Evolutionary conservation across 2,888 invertebrate genomes (phyloP), one percentile per base, ranked within the genome.

Genomic region (Hipparchia semele): DNA sequence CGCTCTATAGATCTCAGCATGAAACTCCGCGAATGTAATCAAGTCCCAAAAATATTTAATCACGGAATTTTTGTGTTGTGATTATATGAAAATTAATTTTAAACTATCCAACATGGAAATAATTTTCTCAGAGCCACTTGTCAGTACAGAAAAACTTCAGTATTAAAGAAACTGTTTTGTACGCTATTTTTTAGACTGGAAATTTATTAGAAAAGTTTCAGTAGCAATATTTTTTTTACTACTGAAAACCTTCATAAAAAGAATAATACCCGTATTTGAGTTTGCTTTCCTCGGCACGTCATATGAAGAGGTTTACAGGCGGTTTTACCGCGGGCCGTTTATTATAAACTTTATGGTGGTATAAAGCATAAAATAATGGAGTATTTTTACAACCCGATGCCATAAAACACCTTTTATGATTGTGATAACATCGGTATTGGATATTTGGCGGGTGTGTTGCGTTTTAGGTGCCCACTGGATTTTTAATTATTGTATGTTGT

Each of bases 341-440:
- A 91, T 91, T 91, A 92, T 91, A 90, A 92, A 91, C 84, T 91
- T 93, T 93, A 93, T 89, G 87, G 80, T 81, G 80, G 82, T 86
- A 90, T 92, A 91, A 92, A 91, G 86, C 84, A 88, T 91, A 88
- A 85, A 90, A 90, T 92, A 91, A 92, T 89, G 88, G 86, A 86
- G 84, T 81, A 88, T 88, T 91, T 91, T 92, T 92, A 91, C 85
- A 89, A 85, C 88, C 85, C 85, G 86, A 85, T 87, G 86, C 87
- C 84, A 86, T 92, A 92, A 92, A 92, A 91, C 90, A 90, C 90
- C 89, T 89, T 92, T 92, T 90, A 90, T 84, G 87, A 82, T 76
- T 82, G 86, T 79, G 89, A 89, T 90, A 88, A 87, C 87, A 85
- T 86, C 70, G 71, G 74, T 76, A 71, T 76, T 73, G 74, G 76